phyloP scores from a whole-genome alignment of 2,113 vertebrate genomes.

The Rhea pennata region DNA sequence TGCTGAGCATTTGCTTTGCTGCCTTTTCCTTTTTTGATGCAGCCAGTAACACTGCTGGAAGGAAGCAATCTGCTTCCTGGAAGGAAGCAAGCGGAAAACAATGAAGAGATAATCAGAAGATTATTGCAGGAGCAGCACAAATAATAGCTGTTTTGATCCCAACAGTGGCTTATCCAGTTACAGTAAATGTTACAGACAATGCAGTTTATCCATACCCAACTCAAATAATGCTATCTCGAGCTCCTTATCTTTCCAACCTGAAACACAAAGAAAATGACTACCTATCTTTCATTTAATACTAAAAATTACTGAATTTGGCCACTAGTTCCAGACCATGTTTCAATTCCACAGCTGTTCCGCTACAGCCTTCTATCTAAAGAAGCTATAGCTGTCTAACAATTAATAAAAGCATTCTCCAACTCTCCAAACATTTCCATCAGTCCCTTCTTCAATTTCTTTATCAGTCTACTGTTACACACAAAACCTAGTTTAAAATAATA shows the following conservation, averaged over 20 bases:
- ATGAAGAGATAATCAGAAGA: slow-evolving; percentile 32
- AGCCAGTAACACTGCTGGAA: slow-evolving; percentile 52
- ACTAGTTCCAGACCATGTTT: background rate
- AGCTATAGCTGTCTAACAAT: background rate
- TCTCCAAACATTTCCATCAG: background rate
- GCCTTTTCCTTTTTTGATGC: slow-evolving; percentile 59
- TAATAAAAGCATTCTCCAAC: background rate
- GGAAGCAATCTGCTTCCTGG: slow-evolving; percentile 73
- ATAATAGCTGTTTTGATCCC: background rate
- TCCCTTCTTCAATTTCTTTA: background rate
- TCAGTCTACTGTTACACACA: background rate
- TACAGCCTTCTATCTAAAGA: background rate
- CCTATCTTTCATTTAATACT: background rate
- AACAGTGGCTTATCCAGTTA: background rate
- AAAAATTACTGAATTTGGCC: background rate
- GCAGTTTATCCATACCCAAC: background rate
- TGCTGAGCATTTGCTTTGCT: slow-evolving; percentile 64
- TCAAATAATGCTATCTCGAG: background rate
- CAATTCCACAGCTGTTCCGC: background rate
- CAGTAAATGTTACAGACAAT: background rate
- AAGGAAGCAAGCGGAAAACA: slow-evolving; percentile 61
- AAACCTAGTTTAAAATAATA: background rate
- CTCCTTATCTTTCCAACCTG: background rate
- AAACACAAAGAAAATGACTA: background rate
- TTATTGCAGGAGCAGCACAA: background rate